Base-by-base conservation (phyloP, 1,140 invertebrate species). In the Drosophila albomicans region DNA sequence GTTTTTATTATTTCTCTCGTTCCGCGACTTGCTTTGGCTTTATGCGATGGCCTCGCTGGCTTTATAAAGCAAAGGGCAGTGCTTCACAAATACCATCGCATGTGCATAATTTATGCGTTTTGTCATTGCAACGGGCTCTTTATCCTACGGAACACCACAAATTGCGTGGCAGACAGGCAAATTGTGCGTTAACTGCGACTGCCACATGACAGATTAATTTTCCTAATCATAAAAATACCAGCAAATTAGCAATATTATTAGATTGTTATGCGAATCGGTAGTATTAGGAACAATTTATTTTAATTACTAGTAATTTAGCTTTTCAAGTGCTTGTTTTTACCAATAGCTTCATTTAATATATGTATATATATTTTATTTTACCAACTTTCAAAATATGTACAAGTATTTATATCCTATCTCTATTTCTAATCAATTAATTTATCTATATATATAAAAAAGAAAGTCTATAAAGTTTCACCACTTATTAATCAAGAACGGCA, bases 41-140 rank as follows among this genome's bases (percentile, higher is more conserved):
- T 71, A 32, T 76, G 73, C n/a, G 49, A 7, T 30, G 43, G 35
- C 13, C 7, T 32, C 46, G 2, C 25, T 45, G 16, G 11, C 62
- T 38, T 65, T 65, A 43, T 65, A 54, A 30, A 52, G 7, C 35
- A 5, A n/a, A 16, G 32, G 48, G 20, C 25, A 51, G 8, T 25
- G 62, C 11, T 41, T 4, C 43, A 56, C 52, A 38, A 71, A 52
- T 49, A 32, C 49, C 16, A 5, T 41, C 45, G 61, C 62, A 63
- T 71, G 49, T 88, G 63, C 73, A 88, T 86, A 82, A 82, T 86
- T 86, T 88, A 88, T 77, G 30, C 48, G 61, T 64, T 65, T 72
- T 73, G 81, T 72, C 79, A 67, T 67, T 73, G 68, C 52, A 65
- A 11, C 51, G 35, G 35, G 43, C 35, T 49, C 61, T 67, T 54